Evolutionary conservation across 2,797 vertebrate genomes (phyloP), one percentile per base, ranked within the genome.

Genomic region (Pseudocheirus occidentalis): DNA sequence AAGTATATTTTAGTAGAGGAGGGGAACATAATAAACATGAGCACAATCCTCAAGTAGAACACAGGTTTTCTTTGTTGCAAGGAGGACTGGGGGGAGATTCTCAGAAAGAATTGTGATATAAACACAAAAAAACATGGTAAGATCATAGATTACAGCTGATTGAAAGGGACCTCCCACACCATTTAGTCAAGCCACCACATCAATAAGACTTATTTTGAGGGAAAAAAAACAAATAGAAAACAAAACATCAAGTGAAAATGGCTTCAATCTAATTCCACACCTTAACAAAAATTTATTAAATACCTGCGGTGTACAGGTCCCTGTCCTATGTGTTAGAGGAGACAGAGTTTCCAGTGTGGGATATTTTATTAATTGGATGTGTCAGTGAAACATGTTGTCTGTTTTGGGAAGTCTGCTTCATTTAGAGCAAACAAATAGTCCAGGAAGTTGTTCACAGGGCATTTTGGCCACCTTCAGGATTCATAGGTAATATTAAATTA

Each of bases 401-500:
- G 7, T 40, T n/a, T 40, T 81, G n/a, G 66, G 34, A 81, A 40
- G n/a, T 81, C n/a, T 81, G 16, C n/a, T 73, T 73, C 5, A 21
- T 81, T 5, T 9, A 27, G 21, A 46, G 73, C 18, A 46, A 87
- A 81, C 7, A 81, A 46, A 21, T 6, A 73, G 66, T 73, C 16
- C 18, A 73, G 66, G 4, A 40, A 73, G 66, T n/a, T n/a, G n/a
- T n/a, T n/a, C n/a, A n/a, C 5, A 29, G 50, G 90, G 46, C 14
- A 94, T 21, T 73, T 91, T 95, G 90, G n/a, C 53, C 90, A 81
- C 73, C 57, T 95, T 46, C 34, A 93, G 95, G 90, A 93, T 93
- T 62, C 92, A 81, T 94, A 95, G 95, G 90, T 92, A 73, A 93
- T 56, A 40, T 93, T 34, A 92, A 95, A 95, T 90, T 92, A 90